These are phyloP conservation scores for Cyrtonyx montezumae DNA, from an alignment of 2,113 vertebrate species.

Conservation along the genomic window DNA sequence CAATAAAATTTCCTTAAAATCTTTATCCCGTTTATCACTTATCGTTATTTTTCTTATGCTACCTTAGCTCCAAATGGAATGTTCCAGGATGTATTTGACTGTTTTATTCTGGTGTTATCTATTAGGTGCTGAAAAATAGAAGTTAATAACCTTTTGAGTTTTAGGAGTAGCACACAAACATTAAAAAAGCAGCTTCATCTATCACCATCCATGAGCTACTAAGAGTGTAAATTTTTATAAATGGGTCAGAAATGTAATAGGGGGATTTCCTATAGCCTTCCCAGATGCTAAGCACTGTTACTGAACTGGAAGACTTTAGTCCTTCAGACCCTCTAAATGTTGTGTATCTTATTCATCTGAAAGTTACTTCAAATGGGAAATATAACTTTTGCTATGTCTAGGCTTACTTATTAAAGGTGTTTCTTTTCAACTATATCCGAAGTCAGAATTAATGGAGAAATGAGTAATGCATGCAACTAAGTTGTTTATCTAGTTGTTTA, in stretches of 20 bases:
- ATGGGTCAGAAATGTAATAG: not conserved
- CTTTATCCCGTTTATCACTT: conserved; percentile 78
- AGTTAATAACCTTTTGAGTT: conserved; percentile 55
- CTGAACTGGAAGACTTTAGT: not conserved
- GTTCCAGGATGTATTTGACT: conserved; percentile 64
- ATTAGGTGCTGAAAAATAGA: conserved; percentile 69
- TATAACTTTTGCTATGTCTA: not conserved
- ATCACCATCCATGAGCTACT: conserved; percentile 15
- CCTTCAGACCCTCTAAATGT: conserved; percentile 1
- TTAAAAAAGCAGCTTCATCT: conserved; percentile 37
- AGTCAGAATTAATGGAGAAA: not conserved
- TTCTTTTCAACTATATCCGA: not conserved
- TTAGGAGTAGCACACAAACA: conserved; percentile 40
- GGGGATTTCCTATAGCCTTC: not conserved
- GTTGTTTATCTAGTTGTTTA: not conserved
- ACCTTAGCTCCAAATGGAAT: conserved; percentile 56
- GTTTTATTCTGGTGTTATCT: conserved; percentile 54
- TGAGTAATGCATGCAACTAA: not conserved
- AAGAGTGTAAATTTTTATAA: conserved; percentile 52
- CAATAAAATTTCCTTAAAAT: conserved; percentile 80
- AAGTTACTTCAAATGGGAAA: conserved; percentile 38
- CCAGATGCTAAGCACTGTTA: not conserved
- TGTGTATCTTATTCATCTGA: not conserved
- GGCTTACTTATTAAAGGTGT: not conserved
- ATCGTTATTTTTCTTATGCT: conserved; percentile 66